These are phyloP conservation scores for Drosophila serrata DNA, from an alignment of 1,140 invertebrate species.

Conservation along the genomic window DNA sequence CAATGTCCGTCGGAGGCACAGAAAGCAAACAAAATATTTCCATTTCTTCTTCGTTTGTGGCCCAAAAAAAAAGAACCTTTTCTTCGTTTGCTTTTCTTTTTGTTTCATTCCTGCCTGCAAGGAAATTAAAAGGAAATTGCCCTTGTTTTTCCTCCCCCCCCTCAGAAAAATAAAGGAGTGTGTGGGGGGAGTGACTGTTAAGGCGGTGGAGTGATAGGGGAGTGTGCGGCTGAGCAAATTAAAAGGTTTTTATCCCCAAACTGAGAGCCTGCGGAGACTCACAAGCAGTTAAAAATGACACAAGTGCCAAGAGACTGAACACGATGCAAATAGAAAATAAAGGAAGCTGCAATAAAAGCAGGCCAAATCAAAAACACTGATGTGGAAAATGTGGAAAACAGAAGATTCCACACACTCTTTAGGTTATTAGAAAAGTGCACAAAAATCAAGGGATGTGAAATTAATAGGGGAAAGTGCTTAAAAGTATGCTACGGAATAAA, in stretches of 20 bases:
- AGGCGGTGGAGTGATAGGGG: constrained; percentile 8
- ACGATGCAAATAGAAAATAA: constrained; percentile 10
- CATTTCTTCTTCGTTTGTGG: constrained; percentile 52
- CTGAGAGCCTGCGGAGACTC: constrained; percentile 54
- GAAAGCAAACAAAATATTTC: constrained; percentile 59
- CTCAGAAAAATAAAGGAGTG: not conserved
- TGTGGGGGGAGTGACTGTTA: not conserved
- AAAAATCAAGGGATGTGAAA: too few species aligned
- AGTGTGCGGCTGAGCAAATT: constrained; percentile 49
- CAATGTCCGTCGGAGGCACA: constrained; percentile 51
- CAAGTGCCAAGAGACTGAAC: constrained; percentile 52
- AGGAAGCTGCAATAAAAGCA: constrained; percentile 23
- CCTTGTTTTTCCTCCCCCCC: constrained; percentile 69
- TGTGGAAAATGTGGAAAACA: not conserved
- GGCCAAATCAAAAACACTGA: constrained; percentile 2
- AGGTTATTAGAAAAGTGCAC: not conserved
- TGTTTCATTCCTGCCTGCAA: constrained; percentile 39
- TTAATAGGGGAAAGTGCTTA: too few species aligned
- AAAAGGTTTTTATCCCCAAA: constrained; percentile 62
- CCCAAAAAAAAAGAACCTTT: constrained; percentile 31
- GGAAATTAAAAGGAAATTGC: constrained; percentile 82
- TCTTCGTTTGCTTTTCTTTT: constrained; percentile 20
- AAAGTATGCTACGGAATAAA: too few species aligned
- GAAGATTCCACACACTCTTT: not conserved
- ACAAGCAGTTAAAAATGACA: constrained; percentile 77